Conservation (phyloP, 1,140 invertebrate species). For the Orchesella cincta region DNA sequence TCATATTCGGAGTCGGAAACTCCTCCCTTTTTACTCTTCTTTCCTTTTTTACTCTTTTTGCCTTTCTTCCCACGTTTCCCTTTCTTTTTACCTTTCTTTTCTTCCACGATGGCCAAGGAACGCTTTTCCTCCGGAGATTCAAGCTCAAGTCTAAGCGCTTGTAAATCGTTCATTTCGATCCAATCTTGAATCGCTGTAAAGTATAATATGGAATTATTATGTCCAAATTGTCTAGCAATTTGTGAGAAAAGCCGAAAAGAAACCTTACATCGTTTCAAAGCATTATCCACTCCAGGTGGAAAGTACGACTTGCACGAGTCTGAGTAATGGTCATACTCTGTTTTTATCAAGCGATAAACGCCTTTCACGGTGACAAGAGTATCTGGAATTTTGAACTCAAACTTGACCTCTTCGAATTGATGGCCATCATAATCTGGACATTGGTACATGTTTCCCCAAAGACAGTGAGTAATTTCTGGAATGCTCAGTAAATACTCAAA, state of each 20-base stretch:
- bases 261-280: slow-evolving; percentile 41
- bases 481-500: slow-evolving; percentile 36
- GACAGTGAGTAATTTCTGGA: slow-evolving; percentile 39
- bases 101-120: not conserved
- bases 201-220: not conserved
- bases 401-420: slow-evolving; percentile 36
- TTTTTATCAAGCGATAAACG: slow-evolving; percentile 43
- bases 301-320: slow-evolving; percentile 39
- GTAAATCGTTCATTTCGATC: slow-evolving; percentile 8
- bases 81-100: slow-evolving; percentile 31
- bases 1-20: not conserved
- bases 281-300: slow-evolving; percentile 40
- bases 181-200: slow-evolving; percentile 41
- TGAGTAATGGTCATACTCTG: slow-evolving; percentile 48
- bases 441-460: slow-evolving; percentile 40
- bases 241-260: too few relatives aligned
- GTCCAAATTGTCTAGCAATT: not conserved
- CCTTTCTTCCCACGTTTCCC: slow-evolving; percentile 35
- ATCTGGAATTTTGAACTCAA: slow-evolving; percentile 48
- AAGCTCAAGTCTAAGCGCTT: slow-evolving; percentile 15
- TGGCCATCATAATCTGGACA: slow-evolving; percentile 40
- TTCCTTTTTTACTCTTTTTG: slow-evolving; percentile 29
- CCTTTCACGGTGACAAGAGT: slow-evolving; percentile 31
- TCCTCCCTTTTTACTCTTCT: not conserved
- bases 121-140: not conserved